Conservation (phyloP, 1,140 invertebrate genomes). For the Ceratosolen fusciceps region DNA sequence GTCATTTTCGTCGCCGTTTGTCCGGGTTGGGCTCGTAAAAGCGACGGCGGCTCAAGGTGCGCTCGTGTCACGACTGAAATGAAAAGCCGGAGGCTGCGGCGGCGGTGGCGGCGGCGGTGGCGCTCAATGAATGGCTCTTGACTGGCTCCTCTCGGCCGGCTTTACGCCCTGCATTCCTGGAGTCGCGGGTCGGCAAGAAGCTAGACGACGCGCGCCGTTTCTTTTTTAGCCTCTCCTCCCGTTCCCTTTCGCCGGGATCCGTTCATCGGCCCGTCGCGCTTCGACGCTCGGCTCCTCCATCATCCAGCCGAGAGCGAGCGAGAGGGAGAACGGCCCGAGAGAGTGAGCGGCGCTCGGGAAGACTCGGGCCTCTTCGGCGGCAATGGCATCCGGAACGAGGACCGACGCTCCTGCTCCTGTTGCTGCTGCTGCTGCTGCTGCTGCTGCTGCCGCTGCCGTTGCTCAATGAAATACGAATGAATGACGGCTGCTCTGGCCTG, state of each 20-base stretch:
- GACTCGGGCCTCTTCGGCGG: background rate
- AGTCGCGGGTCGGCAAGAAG: constrained; percentile 34
- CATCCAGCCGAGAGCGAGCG: background rate
- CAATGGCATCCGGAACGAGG: background rate
- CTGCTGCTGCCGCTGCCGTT: constrained; percentile 40
- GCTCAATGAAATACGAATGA: constrained; percentile 26
- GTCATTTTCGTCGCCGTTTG: background rate
- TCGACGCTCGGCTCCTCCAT: background rate
- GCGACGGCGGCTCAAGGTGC: background rate
- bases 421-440: too few species aligned
- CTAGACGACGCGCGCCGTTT: background rate
- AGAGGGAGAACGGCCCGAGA: too few species aligned
- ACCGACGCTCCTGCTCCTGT: too few species aligned
- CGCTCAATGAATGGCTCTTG: constrained; percentile 64
- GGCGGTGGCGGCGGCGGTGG: too few species aligned
- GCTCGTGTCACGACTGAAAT: background rate
- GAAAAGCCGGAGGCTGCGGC: too few species aligned
- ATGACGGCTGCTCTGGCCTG: constrained; percentile 5
- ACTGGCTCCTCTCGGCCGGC: constrained; percentile 21
- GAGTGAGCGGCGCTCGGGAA: too few species aligned
- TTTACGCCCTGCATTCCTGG: constrained; percentile 42
- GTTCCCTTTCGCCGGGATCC: background rate
- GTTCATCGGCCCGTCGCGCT: background rate
- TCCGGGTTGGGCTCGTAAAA: background rate
- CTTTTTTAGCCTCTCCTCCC: background rate